A percentile compares a stretch with the other conserved stretches of the same genome.
phyloP scores from a whole-genome alignment of 2,888 invertebrate genomes.

The Argyra leucocephala region DNA sequence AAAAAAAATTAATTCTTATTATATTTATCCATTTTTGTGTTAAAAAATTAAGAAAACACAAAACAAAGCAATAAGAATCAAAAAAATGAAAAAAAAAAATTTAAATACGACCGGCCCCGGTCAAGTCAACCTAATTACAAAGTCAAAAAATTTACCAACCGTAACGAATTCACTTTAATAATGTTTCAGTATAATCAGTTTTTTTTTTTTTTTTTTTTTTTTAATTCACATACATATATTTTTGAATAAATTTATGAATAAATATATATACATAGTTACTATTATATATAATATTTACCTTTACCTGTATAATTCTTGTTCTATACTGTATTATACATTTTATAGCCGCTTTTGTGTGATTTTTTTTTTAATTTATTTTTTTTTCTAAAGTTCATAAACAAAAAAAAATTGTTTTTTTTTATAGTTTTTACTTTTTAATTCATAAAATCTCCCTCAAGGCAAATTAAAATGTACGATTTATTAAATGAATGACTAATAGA shows the following conservation, averaged over 20 bases:
- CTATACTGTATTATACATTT: too few species aligned
- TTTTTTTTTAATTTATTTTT: background rate
- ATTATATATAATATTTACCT: background rate
- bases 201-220: background rate
- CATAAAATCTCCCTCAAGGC: background rate
- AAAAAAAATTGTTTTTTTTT: background rate
- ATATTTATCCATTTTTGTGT: background rate
- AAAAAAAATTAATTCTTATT: background rate
- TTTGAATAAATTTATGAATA: background rate
- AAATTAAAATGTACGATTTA: background rate
- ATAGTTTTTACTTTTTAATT: background rate
- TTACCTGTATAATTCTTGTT: too few species aligned
- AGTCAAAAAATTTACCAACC: conserved; percentile 23
- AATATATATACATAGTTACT: background rate
- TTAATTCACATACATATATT: too few species aligned
- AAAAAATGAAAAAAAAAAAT: background rate
- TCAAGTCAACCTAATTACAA: conserved; percentile 22
- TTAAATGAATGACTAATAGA: background rate
- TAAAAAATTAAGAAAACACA: background rate
- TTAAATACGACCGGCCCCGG: conserved; percentile 1
- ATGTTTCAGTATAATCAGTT: background rate
- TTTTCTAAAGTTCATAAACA: background rate
- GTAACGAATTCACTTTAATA: conserved; percentile 22
- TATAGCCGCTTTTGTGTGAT: background rate
- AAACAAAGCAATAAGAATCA: too few species aligned